Base-by-base conservation (phyloP, 2,797 vertebrate species). In the Pipistrellus kuhlii region DNA sequence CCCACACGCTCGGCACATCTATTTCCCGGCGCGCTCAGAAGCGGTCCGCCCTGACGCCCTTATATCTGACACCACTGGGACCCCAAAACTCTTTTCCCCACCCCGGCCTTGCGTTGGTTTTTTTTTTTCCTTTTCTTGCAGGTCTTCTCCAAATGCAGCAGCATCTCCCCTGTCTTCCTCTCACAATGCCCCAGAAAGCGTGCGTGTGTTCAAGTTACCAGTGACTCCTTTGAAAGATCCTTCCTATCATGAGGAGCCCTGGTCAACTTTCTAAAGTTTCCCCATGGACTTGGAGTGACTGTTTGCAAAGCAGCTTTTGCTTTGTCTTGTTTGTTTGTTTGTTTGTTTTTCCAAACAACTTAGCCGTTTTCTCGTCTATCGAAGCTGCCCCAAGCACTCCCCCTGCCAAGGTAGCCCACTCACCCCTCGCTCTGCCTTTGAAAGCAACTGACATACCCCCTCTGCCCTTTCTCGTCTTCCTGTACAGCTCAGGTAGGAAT, bases 321-420 rank as follows among this genome's bases (percentile, higher is more conserved):
- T 80, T 35, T 27, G 71, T 75, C 81, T 48, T 76, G 75, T 85
- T 78, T 77, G 87, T 48, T 76, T 75, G 82, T 78, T 72, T 90
- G 44, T 76, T 48, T 76, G 69, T 85, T 78, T 72, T 90, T 44
- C 71, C 38, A 41, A 41, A 41, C 30, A 46, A 68, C 23, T 11
- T 20, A 44, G 23, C 4, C 10, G 18, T 20, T 46, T 84, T 66
- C 12, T 18, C 30, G n/a, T 92, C 8, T 17, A 62, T 38, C 25
- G n/a, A 51, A 86, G 48, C 68, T 30, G 6, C 2, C 32, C 44
- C 11, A 21, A 48, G 38, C 32, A 17, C 23, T 11, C 41, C 66
- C 32, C 38, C 15, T 1, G 46, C 6, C 2, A 11, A 83, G 76
- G 46, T 1, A 38, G n/a, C 15, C 46, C 23, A 15, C 51, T 41